A percentile compares a stretch with the other conserved stretches of the same genome.
These are phyloP conservation scores for Pitta sordida DNA, from an alignment of 2,113 vertebrate genomes.

Conservation along the genomic window DNA sequence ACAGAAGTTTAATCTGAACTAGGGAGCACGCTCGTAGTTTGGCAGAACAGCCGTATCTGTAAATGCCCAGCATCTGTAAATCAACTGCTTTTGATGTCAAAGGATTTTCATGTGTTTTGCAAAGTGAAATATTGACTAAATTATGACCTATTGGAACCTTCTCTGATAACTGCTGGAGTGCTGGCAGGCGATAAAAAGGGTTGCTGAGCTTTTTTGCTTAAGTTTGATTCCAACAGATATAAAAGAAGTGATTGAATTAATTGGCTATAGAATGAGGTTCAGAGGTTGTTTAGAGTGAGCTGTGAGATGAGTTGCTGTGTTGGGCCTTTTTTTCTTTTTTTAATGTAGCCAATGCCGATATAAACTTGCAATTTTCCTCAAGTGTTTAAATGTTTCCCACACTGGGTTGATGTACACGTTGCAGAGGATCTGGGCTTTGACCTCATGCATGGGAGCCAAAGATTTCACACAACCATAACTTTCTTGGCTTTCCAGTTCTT, in stretches of 20 bases:
- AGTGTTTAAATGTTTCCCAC: not conserved
- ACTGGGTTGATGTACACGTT: accelerated
- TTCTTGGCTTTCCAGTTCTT: not conserved
- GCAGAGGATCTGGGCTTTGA: not conserved
- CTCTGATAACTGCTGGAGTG: conserved; percentile 16
- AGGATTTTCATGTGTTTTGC: conserved; percentile 47
- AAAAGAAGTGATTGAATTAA: conserved; percentile 44
- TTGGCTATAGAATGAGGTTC: not conserved
- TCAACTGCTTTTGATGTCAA: conserved; percentile 59
- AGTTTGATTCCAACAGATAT: conserved; percentile 37
- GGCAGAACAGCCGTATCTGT: conserved; percentile 33
- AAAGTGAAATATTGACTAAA: conserved; percentile 56
- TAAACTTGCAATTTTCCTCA: not conserved
- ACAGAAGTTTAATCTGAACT: conserved; percentile 24
- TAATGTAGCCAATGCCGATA: not conserved
- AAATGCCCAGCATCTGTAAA: conserved; percentile 61
- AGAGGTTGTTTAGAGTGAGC: not conserved
- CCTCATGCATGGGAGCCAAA: not conserved
- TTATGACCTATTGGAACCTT: conserved; percentile 49
- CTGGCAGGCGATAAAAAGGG: conserved; percentile 52
- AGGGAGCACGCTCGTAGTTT: conserved; percentile 6
- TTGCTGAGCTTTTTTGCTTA: not conserved
- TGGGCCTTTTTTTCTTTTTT: not conserved
- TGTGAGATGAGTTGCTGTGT: not conserved
- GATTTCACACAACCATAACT: not conserved